A percentile compares a stretch with the other conserved stretches of the same genome.
Conservation (phyloP, 2,888 invertebrate species). For the Tetrapedia diversipes region DNA sequence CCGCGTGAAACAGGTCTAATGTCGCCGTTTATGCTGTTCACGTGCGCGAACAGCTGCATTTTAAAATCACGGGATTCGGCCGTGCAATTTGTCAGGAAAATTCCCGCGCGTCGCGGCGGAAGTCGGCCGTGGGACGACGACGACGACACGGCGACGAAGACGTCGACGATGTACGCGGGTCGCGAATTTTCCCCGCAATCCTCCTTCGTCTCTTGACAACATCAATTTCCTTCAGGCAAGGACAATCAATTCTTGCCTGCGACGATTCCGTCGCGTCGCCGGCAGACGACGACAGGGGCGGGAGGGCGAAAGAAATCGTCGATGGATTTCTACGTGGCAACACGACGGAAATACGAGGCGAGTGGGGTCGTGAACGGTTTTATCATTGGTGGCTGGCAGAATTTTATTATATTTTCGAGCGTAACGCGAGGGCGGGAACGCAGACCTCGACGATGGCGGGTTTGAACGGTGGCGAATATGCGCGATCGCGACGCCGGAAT, state of each 20-base stretch:
- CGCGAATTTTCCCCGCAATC: constrained; percentile 31
- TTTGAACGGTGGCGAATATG: not conserved
- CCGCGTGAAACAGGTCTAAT: no score
- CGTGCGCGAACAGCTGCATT: constrained; percentile 76
- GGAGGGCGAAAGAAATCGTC: constrained; percentile 26
- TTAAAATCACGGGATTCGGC: constrained; percentile 75
- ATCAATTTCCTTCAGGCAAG: constrained; percentile 43
- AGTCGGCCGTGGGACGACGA: constrained; percentile 17
- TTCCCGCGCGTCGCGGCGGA: constrained; percentile 38
- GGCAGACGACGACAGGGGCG: not conserved
- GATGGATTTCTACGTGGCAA: constrained; percentile 40
- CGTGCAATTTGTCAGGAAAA: constrained; percentile 64
- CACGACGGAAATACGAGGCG: constrained; percentile 40
- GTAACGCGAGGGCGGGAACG: not conserved
- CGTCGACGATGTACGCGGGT: constrained; percentile 21
- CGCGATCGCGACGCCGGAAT: constrained; percentile 13
- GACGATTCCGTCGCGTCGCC: constrained; percentile 16
- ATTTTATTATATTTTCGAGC: constrained; percentile 35
- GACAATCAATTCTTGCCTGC: constrained; percentile 54
- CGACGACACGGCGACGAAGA: not conserved
- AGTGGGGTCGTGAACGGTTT: constrained; percentile 21
- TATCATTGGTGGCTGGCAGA: constrained; percentile 34
- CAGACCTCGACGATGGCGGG: not conserved
- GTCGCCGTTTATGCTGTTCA: constrained; percentile 71
- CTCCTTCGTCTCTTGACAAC: constrained; percentile 36